These are phyloP conservation scores for Hemistola chrysoprasaria DNA, from an alignment of 2,888 invertebrate genomes.

Conservation along the genomic window DNA sequence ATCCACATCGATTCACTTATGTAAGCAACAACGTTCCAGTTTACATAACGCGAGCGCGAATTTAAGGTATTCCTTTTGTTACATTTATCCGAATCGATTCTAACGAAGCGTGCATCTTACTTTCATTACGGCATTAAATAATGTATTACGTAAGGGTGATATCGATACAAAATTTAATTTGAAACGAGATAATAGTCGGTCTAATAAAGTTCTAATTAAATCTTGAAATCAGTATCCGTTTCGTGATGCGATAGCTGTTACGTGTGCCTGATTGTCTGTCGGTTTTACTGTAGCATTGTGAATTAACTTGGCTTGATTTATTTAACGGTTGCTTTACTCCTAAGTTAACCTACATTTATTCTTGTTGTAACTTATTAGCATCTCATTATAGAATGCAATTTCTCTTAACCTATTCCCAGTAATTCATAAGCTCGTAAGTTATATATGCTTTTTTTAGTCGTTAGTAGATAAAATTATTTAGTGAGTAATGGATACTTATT, in stretches of 20 bases:
- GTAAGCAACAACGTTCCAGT: constrained; percentile 33
- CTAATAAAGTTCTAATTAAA: constrained; percentile 36
- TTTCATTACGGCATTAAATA: constrained; percentile 49
- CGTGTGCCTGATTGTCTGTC: no score
- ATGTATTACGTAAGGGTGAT: constrained; percentile 49
- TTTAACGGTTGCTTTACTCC: no score
- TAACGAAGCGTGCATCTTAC: constrained; percentile 40
- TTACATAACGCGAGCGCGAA: constrained; percentile 40
- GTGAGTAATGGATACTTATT: no score
- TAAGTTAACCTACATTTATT: no score
- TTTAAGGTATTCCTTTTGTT: constrained; percentile 38
- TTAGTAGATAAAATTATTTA: no score
- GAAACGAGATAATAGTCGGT: constrained; percentile 9
- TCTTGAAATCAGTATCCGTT: neutral
- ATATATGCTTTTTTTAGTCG: no score
- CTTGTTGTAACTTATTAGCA: no score
- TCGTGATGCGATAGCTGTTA: neutral
- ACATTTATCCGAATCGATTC: constrained; percentile 41
- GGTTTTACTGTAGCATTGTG: no score
- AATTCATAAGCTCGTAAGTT: no score
- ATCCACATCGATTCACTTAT: constrained; percentile 27
- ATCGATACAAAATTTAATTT: constrained; percentile 7
- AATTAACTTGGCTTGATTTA: no score
- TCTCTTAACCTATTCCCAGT: no score
- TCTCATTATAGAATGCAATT: no score